Percentiles rank a stretch among this genome's conserved stretches.
Conservation (phyloP, 2,113 vertebrate genomes). For the Sinocyclocheilus grahami region DNA sequence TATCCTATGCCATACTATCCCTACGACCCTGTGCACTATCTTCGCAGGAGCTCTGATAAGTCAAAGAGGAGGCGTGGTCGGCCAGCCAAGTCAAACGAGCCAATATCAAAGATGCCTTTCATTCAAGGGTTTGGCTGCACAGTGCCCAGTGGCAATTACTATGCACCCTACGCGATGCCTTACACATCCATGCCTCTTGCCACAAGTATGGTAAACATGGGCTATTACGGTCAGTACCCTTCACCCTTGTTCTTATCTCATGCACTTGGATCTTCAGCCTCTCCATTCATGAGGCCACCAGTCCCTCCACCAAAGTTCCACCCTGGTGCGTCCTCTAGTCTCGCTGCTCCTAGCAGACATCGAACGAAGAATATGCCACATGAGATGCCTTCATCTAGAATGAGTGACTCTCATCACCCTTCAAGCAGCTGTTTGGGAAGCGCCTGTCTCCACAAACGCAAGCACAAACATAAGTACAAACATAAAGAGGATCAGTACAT, state of each 20-base stretch:
- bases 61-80: conserved; percentile 97
- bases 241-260: conserved; percentile 94
- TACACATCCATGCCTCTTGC: conserved; percentile 93
- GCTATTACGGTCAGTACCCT: conserved; percentile 95
- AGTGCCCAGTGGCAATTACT: conserved; percentile 98
- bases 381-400: conserved; percentile 79
- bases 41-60: conserved; percentile 95
- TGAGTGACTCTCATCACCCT: conserved; percentile 80
- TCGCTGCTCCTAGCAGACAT: conserved; percentile 87
- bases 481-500: conserved; percentile 94
- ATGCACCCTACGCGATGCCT: conserved; percentile 99
- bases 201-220: conserved; percentile 90
- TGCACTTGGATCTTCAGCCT: conserved; percentile 85
- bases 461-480: conserved; percentile 99
- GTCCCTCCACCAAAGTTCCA: conserved; percentile 96
- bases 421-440: conserved; percentile 80
- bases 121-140: conserved; percentile 98
- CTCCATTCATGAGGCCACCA: conserved; percentile 95
- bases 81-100: conserved; percentile 98
- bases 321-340: conserved; percentile 86
- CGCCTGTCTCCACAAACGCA: conserved; percentile 93
- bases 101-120: conserved; percentile 99
- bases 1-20: conserved; percentile 96
- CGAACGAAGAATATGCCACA: conserved; percentile 84
- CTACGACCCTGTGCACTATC: conserved; percentile 94